Base-by-base conservation (phyloP, 2,797 vertebrate genomes). In the Anabas testudineus region DNA sequence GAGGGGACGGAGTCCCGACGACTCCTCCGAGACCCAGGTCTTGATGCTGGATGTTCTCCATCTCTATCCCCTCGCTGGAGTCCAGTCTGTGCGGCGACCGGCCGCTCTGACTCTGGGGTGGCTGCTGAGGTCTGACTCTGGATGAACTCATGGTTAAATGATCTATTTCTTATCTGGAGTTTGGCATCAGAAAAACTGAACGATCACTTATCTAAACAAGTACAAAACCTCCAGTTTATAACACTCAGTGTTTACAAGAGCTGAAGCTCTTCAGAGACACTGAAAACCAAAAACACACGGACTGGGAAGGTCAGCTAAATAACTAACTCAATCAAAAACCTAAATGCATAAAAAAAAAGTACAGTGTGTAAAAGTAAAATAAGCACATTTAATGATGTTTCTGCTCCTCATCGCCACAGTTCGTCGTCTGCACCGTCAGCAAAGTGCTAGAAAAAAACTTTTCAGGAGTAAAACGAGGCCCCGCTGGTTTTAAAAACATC, bases 21-120 rank as follows among this genome's bases (percentile, higher is more conserved):
- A 88, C 86, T 19, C 82, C 94, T 42, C 87, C 86, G 22, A 94
- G 92, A 34, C 89, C 93, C 70, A 92, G 86, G 81, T 96, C 91
- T 43, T 90, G 95, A 26, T 93, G 92, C 56, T 93, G 92, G 79
- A 95, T 93, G 77, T 87, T 93, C 78, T 94, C 94, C 94, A 95
- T 95, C 89, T 95, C 94, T 42, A 95, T 94, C 1, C 93, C 94
- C 41, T 94, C 94, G 32, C 70, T 64, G 2, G 79, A 66, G 81
- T 90, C 91, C 9, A 82, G 78, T 53, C 76, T 86, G 60, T 69
- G 83, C 19, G 85, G 86, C 58, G 69, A 12, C 78, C 78, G 87
- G 81, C 47, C 84, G 16, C 85, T 6, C 55, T 82, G 89, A 63
- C 68, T 89, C 71, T 82, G 90, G 48, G 83, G 79, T 0, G 18